Evolutionary conservation across 2,113 vertebrate genomes (phyloP), one percentile per base, ranked within the genome.

Genomic region (Grus americana): DNA sequence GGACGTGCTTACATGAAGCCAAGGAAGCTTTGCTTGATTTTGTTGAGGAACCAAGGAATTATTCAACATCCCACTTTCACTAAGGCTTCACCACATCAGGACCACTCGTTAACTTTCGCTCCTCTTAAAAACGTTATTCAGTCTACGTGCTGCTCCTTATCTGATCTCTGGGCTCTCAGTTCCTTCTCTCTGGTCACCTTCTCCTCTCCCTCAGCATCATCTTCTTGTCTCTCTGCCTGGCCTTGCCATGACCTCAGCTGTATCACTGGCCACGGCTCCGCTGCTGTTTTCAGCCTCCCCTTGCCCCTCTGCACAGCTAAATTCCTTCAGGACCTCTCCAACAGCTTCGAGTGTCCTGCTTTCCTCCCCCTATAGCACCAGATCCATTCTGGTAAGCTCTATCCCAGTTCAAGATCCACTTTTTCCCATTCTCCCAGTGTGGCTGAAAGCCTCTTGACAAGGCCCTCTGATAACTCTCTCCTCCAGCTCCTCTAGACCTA

Each of bases 81-180:
- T 97, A 79, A 78, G 72, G 18, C 54, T 49, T 94, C 67, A 90
- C 97, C 96, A 62, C 94, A 92, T 55, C 32, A 71, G 95, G 94
- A 96, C 91, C 92, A 93, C 95, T 97, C 88, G 87, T 75, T 88
- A 94, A 92, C 91, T 97, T 97, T 97, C 55, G 4, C 81, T 95
- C 95, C 34, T 90, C 59, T 94, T 79, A 78, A 82, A 85, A 93
- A 90, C 2, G 3, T 86, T 86, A 88, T 95, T 88, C 89, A 94
- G 87, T 62, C 50, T 91, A 62, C 19, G 12, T 38, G 14, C 54
- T 65, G 50, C 78, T 95, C 71, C 87, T 97, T 97, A 97, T 96
- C 96, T 96, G 94, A 97, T 95, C 85, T 90, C 91, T 86, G 87
- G 93, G 36, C 71, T 97, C 95, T 97, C 97, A 86, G 96, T 97